Evolutionary conservation across 2,113 vertebrate genomes (phyloP), one percentile per base, ranked within the genome.

Genomic region (Merops nubicus): DNA sequence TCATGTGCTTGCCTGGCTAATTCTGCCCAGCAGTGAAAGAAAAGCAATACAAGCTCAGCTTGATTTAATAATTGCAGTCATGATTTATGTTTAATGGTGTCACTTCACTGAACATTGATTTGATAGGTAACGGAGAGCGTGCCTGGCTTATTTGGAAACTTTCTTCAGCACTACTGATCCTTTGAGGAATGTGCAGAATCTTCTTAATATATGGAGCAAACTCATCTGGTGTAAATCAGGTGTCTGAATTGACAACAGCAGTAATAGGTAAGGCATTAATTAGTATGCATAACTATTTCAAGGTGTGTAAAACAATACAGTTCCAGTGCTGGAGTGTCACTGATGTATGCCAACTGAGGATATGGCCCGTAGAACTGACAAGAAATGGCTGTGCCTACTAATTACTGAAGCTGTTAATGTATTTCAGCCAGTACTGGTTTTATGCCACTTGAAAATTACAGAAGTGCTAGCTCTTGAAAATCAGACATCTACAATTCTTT

Each of bases 81-180:
- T 94, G 64, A 56, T 97, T 65, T 93, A 31, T 54, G 60, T 68
- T 76, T 77, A 91, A 54, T 1, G 25, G 57, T 94, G 88, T 83
- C 53, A 87, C 84, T 96, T 96, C 85, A 93, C 43, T 96, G 80
- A 89, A 79, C 93, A 93, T 91, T 77, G 88, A 94, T 96, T 94
- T 93, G 73, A 95, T 93, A 88, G 89, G 47, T 65, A 97, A 74
- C 28, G 8, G 79, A 88, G 22, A 74, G 65, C 79, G 56, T 73
- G 42, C 48, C 45, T 91, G 40, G 78, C 72, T 94, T 83, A 92
- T 85, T 88, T 83, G 64, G 47, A 65, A 88, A 96, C 75, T 84
- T 93, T 93, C 68, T 95, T 94, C 60, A 75, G 47, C 60, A 14
- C 64, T 81, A 59, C 21, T 56, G 31, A 77, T 77, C 89, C 88